Percentiles rank a stretch among this genome's conserved stretches.
Evolutionary conservation across 2,888 invertebrate genomes (phyloP).

Genomic region (Sisyra terminalis): DNA sequence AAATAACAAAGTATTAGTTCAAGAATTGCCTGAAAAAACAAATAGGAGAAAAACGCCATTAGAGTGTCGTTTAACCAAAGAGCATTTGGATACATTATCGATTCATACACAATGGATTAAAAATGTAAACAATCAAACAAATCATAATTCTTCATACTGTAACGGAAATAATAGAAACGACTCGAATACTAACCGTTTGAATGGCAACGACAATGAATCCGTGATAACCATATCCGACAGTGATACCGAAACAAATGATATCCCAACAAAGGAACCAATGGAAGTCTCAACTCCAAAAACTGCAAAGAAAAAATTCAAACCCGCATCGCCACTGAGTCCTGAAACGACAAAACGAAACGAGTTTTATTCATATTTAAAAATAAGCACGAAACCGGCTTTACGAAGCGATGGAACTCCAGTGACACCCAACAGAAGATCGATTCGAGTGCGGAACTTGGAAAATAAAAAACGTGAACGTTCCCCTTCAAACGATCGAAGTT

Average conservation of each 20-base stretch:
- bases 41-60: no score
- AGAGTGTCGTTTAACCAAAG: no score
- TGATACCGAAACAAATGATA: conserved; percentile 3
- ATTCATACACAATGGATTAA: no score
- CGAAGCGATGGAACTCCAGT: conserved; percentile 17
- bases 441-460: conserved; percentile 20
- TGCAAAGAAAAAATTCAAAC: conserved; percentile 1
- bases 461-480: conserved; percentile 4
- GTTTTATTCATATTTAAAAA: conserved; percentile 24
- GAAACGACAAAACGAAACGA: conserved; percentile 23
- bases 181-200: no score
- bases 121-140: no score
- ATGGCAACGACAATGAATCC: neutral
- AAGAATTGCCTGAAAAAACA: no score
- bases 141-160: no score
- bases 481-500: neutral
- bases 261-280: neutral
- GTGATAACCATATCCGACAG: conserved; percentile 1
- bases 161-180: no score
- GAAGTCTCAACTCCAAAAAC: neutral
- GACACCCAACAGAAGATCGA: conserved; percentile 21
- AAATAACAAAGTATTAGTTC: no score
- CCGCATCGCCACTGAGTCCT: conserved; percentile 17
- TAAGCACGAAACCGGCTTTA: conserved; percentile 21
- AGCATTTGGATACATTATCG: no score